phyloP scores from a whole-genome alignment of 2,797 vertebrate species.

The Coregonus suidteri region DNA sequence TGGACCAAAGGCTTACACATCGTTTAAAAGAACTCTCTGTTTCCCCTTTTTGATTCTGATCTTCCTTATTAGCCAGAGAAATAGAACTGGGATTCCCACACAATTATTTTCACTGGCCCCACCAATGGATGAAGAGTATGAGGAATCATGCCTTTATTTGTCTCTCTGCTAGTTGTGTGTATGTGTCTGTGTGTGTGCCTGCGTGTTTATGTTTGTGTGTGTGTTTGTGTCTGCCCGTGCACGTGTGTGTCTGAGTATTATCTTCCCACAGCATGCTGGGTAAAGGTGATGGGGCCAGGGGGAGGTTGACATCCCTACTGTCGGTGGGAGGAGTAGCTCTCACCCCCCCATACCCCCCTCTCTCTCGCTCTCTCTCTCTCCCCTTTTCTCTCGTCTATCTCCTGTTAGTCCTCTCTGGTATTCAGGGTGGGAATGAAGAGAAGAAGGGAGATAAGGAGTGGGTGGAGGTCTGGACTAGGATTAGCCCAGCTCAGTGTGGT shows the following conservation, averaged over 20 bases:
- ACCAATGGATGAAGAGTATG: constrained; percentile 40
- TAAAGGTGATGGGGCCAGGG: constrained; percentile 39
- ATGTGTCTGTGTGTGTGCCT: constrained; percentile 1
- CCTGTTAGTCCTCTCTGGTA: constrained; percentile 43
- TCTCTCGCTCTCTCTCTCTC: neutral
- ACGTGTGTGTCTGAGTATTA: constrained; percentile 33
- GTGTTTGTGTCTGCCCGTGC: neutral
- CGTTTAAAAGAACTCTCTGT: constrained; percentile 49
- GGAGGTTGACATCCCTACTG: constrained; percentile 62
- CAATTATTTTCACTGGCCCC: constrained; percentile 57
- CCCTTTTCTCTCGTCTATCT: constrained; percentile 48
- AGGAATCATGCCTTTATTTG: constrained; percentile 44
- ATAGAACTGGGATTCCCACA: constrained; percentile 56
- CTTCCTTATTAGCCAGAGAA: constrained; percentile 57
- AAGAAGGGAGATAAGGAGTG: constrained; percentile 39
- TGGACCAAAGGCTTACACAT: constrained; percentile 43
- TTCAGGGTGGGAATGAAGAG: constrained; percentile 56
- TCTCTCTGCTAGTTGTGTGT: constrained; percentile 27
- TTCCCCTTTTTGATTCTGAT: constrained; percentile 40
- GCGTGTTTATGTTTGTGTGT: neutral
- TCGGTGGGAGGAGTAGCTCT: constrained; percentile 64
- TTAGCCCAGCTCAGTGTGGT: constrained; percentile 62
- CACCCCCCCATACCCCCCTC: neutral
- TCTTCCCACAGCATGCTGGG: constrained; percentile 77
- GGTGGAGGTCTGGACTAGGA: constrained; percentile 62